Evolutionary conservation across 2,888 invertebrate species (phyloP), one percentile per base, ranked within the genome.

Genomic region (Drosophila infuscata): DNA sequence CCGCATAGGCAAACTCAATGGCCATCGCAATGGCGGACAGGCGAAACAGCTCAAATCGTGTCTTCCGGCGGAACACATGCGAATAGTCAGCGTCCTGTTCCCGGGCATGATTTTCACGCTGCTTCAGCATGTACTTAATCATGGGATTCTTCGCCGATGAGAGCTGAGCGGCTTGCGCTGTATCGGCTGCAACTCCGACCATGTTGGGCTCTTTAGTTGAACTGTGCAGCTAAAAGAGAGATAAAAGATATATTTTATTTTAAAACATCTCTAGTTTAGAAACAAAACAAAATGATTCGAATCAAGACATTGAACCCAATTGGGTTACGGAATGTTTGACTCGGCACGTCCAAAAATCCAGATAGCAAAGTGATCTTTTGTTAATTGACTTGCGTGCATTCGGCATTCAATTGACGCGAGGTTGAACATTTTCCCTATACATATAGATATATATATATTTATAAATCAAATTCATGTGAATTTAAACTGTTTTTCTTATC

Each of bases 1-100:
- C 95, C 0, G 95, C 94, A 85, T 95, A 95, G 52, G 95, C 95
- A 79, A 95, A 94, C 87, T 95, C 95, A 35, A 95, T 95, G 20
- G 95, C 95, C 88, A 93, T 92, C 12, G 93, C 92, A 29, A 93
- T 92, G 32, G 92, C 90, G 8, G 93, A 91, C 29, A 93, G 71
- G 1, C 93, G 92, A 59, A 91, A 90, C 61, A 93, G 79, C 67
- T 93, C 93, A 25, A 92, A 87, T 11, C 91, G 84, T 1, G 93
- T 91, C 76, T 92, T 93, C 30, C 81, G 82, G n/a, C 93, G 91
- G 65, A 93, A 93, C 3, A 93, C 93, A 76, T 93, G 93, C 1
- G 93, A 93, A 63, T 93, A 93, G 65, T 93, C 93, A n/a, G 88
- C 82, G 3, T 91, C 81, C 75, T 93, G 93, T 53, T 83, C 80